Evolutionary conservation across 2,888 invertebrate genomes (phyloP).

Genomic region (Caenorhabditis afra): DNA sequence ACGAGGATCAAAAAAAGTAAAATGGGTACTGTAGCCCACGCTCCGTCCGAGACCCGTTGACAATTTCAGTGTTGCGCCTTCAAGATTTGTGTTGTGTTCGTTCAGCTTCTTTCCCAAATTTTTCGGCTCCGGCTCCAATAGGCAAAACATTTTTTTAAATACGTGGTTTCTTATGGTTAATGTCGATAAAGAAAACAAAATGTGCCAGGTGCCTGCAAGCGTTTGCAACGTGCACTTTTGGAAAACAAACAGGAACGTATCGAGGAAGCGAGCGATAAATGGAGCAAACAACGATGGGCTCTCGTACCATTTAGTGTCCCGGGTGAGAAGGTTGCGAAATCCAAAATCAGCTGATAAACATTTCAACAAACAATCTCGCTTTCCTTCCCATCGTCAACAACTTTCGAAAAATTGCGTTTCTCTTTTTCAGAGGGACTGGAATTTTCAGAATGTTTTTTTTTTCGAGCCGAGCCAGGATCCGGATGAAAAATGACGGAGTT

Average conservation of each 20-base stretch:
- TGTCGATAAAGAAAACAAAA: background rate
- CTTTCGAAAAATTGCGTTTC: too few relatives aligned
- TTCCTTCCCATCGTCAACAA: constrained; percentile 20
- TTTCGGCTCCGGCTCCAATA: too few relatives aligned
- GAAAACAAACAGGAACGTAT: constrained; percentile 35
- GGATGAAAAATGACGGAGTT: too few relatives aligned
- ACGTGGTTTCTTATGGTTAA: background rate
- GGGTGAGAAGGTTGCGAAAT: background rate
- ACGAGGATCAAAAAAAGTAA: too few relatives aligned
- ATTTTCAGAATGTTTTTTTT: background rate
- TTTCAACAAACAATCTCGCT: constrained; percentile 28
- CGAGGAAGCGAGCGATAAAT: constrained; percentile 17
- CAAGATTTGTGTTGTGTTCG: too few relatives aligned
- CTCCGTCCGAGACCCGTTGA: too few relatives aligned
- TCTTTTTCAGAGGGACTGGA: too few relatives aligned
- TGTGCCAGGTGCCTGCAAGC: background rate
- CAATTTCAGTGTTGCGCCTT: too few relatives aligned
- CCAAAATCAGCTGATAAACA: constrained; percentile 53
- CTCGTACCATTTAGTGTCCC: constrained; percentile 18
- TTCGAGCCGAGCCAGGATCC: too few relatives aligned
- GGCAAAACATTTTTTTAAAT: background rate
- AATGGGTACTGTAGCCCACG: too few relatives aligned
- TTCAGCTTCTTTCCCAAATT: too few relatives aligned
- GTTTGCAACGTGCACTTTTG: constrained; percentile 50
- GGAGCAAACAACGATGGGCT: constrained; percentile 30